These are phyloP conservation scores for Mythimna ferrago DNA, from an alignment of 2,888 invertebrate genomes.

Conservation along the genomic window DNA sequence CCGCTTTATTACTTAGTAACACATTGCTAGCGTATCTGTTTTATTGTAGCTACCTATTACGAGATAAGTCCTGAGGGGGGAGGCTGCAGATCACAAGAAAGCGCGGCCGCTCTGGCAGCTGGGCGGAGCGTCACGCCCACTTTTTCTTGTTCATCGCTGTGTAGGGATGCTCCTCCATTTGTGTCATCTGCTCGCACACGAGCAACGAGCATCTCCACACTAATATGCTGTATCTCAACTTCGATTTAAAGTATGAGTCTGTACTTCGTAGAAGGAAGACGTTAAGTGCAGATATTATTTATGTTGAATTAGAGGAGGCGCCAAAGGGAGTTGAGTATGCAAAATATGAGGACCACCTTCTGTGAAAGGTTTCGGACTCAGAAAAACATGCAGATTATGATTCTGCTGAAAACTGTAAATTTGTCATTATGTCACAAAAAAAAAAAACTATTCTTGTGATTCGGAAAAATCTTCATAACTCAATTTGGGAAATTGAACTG, in stretches of 20 bases:
- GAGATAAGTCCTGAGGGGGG: conserved; percentile 85
- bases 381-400: too few relatives aligned
- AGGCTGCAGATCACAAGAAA: conserved; percentile 83
- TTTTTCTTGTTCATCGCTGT: conserved; percentile 81
- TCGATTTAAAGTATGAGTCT: conserved; percentile 15
- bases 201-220: conserved; percentile 39
- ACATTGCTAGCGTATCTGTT: conserved; percentile 88
- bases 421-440: too few relatives aligned
- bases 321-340: too few relatives aligned
- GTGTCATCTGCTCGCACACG: conserved; percentile 65
- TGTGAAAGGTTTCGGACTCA: too few relatives aligned
- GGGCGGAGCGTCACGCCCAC: conserved; percentile 90
- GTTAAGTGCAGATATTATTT: conserved; percentile 1
- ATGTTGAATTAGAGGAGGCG: too few relatives aligned
- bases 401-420: too few relatives aligned
- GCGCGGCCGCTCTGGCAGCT: conserved; percentile 72
- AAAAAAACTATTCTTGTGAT: too few relatives aligned
- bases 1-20: conserved; percentile 90
- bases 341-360: too few relatives aligned
- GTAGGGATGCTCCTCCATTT: conserved; percentile 74
- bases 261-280: background rate
- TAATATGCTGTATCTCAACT: conserved; percentile 29
- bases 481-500: too few relatives aligned
- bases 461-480: too few relatives aligned
- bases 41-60: conserved; percentile 88